phyloP scores from a whole-genome alignment of 1,140 invertebrate genomes.

The Musca vetustissima region DNA sequence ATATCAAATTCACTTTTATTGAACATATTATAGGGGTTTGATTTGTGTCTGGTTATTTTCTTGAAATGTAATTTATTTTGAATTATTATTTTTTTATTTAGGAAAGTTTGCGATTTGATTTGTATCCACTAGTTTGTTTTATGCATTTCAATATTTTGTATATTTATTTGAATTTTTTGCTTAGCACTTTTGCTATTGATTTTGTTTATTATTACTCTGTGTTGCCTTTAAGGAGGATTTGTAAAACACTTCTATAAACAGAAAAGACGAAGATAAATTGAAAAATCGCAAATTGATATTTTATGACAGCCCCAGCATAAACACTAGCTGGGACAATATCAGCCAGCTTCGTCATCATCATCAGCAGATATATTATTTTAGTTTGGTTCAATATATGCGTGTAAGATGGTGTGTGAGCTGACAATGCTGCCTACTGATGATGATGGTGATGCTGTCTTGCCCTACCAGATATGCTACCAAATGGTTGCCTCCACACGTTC shows the following conservation, averaged over 20 bases:
- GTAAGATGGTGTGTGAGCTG: not conserved
- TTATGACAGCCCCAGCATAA: constrained; percentile 7
- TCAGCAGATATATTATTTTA: not conserved
- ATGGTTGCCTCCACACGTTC: too few species aligned
- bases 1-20: not conserved
- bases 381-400: not conserved
- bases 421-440: not conserved
- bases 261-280: constrained; percentile 7
- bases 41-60: too few species aligned
- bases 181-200: not conserved
- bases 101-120: not conserved
- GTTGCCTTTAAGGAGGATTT: too few species aligned
- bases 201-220: not conserved
- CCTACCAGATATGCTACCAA: constrained; percentile 1
- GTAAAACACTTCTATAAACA: not conserved
- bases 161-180: not conserved
- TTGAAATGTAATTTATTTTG: too few species aligned
- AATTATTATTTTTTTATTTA: not conserved
- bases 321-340: not conserved
- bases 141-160: not conserved
- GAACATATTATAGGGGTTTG: too few species aligned
- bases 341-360: constrained; percentile 5
- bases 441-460: not conserved
- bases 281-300: constrained; percentile 19
- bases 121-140: not conserved